A percentile compares a stretch with the other conserved stretches of the same genome.
These are phyloP conservation scores for Ditula angustiorana DNA, from an alignment of 2,888 invertebrate species.

Conservation along the genomic window DNA sequence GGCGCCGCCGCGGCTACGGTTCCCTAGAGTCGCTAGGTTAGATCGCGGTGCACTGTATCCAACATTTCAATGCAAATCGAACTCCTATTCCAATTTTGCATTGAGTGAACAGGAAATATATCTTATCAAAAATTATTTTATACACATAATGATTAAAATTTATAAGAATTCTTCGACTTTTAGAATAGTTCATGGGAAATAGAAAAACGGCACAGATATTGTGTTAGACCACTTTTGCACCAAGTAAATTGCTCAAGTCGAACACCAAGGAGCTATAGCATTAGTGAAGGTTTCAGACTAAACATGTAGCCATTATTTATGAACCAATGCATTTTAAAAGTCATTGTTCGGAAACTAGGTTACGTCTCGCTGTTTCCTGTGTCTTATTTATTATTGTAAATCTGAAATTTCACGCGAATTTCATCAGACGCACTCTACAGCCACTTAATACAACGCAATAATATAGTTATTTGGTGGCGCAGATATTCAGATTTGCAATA, in stretches of 20 bases:
- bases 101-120: conserved; percentile 49
- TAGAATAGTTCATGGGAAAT: conserved; percentile 32
- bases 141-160: conserved; percentile 14
- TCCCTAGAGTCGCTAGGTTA: conserved; percentile 76
- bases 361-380: conserved; percentile 10
- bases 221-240: conserved; percentile 48
- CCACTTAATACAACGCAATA: conserved; percentile 18
- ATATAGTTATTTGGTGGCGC: conserved; percentile 19
- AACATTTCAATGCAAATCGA: conserved; percentile 19
- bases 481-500: conserved; percentile 28
- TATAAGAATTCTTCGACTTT: conserved; percentile 32
- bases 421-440: not conserved
- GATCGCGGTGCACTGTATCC: conserved; percentile 43
- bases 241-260: conserved; percentile 56
- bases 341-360: conserved; percentile 17
- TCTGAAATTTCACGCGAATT: conserved; percentile 7
- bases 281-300: conserved; percentile 24
- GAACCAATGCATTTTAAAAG: conserved; percentile 13
- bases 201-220: conserved; percentile 30
- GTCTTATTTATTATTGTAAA: conserved; percentile 15
- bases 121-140: conserved; percentile 26
- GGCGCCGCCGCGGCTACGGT: conserved; percentile 36
- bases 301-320: conserved; percentile 26
- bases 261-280: conserved; percentile 49
- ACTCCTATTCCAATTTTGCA: conserved; percentile 58